Base-by-base conservation (phyloP, 2,888 invertebrate genomes). In the Druceiella hillmani region DNA sequence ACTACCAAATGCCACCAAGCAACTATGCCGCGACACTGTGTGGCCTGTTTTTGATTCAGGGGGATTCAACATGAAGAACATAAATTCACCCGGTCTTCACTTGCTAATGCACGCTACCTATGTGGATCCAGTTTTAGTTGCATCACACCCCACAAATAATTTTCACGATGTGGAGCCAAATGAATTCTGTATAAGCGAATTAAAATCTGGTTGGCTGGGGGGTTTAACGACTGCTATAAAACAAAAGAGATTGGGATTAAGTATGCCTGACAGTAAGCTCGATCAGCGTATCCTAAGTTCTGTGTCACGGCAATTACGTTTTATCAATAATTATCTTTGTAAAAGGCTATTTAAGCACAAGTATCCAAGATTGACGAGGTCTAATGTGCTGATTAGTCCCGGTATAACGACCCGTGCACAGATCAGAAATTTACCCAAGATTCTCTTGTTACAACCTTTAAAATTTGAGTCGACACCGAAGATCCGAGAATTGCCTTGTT, bases 1-100 rank as follows among this genome's bases (percentile, higher is more conserved):
- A n/a, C 11, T 15, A 3, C 63, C 65, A 20, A 59, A 55, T 37
- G 41, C 57, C 1, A 58, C 16, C 31, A 60, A 11, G 66, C 69
- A 1, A 55, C 67, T 0, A 69, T 31, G 69, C 49, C 56, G 59
- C 13, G 62, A 59, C 50, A 68, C 64, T 51, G 66, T 69, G 55
- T 71, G 72, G 70, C 69, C 70, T 0, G 71, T 71, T 0, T 71
- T 72, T 43, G 72, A 72, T 42, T 71, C 72, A 0, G 72, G 72
- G 59, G 71, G 72, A 46, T 72, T 60, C 11, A 61, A 62, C 3
- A 52, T 61, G 22, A 50, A 61, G 0, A 41, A 60, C 7, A 47
- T 63, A 24, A 45, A 65, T 3, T n/a, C n/a, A n/a, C n/a, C n/a
- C n/a, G n/a, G n/a, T n/a, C n/a, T n/a, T n/a, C n/a, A 11, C 25